These are phyloP conservation scores for Castor canadensis DNA, from an alignment of 2,113 vertebrate species.

Conservation along the genomic window DNA sequence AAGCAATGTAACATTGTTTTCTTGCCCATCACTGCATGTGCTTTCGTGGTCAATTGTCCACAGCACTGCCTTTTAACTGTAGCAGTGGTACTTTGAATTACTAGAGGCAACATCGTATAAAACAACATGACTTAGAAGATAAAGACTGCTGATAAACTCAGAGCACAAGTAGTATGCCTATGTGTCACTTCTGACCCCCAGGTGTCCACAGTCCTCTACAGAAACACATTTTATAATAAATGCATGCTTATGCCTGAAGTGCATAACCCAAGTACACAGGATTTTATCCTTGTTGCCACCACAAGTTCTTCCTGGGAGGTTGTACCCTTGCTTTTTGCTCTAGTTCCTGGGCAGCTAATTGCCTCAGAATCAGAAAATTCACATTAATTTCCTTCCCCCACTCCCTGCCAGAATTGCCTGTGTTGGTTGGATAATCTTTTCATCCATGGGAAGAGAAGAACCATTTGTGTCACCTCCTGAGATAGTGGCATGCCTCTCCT, in stretches of 20 bases:
- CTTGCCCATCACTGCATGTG: not conserved
- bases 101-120: not conserved
- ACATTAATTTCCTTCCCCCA: not conserved
- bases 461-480: not conserved
- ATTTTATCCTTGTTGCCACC: rapidly evolving
- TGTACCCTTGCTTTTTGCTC: not conserved
- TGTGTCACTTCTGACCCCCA: not conserved
- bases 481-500: not conserved
- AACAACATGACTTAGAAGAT: not conserved
- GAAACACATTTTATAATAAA: not conserved
- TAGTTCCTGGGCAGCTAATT: not conserved
- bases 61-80: not conserved
- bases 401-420: rapidly evolving
- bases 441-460: not conserved
- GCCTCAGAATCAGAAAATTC: not conserved
- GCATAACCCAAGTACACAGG: rapidly evolving
- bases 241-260: rapidly evolving
- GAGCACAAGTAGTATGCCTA: too few relatives aligned
- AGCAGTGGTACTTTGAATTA: not conserved
- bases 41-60: not conserved
- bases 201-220: not conserved
- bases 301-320: rapidly evolving
- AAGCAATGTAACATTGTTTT: not conserved
- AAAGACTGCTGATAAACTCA: not conserved
- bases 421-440: not conserved